phyloP scores from a whole-genome alignment of 1,140 invertebrate species.

The Eumaeus atala region DNA sequence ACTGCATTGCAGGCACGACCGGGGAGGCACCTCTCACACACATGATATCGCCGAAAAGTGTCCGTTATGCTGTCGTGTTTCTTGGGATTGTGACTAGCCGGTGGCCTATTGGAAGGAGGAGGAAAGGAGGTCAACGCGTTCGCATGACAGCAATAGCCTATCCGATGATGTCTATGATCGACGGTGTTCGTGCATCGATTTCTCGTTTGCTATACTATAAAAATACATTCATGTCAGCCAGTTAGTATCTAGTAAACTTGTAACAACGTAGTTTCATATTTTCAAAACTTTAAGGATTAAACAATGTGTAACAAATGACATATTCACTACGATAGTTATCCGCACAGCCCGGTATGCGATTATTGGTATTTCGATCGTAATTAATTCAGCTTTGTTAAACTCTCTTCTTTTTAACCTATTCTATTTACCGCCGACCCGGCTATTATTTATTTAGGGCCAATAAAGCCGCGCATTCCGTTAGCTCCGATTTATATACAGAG shows the following conservation, averaged over 20 bases:
- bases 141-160: no score
- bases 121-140: no score
- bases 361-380: conserved; percentile 1
- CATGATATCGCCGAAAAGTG: no score
- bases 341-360: background rate
- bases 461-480: conserved; percentile 1
- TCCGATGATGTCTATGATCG: no score
- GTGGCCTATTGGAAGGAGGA: no score
- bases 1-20: no score
- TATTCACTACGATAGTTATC: background rate
- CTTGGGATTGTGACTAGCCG: no score
- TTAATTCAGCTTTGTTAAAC: conserved; percentile 10
- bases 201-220: no score
- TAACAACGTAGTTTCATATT: background rate
- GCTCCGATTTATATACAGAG: background rate
- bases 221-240: no score
- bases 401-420: conserved; percentile 9
- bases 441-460: conserved; percentile 16
- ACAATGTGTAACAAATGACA: conserved; percentile 4
- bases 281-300: conserved; percentile 6
- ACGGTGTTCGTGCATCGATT: no score
- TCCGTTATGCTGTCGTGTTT: no score
- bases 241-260: background rate
- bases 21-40: no score
- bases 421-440: conserved; percentile 4